Conservation (phyloP, 2,113 vertebrate genomes). For the Lagopus leucura region DNA sequence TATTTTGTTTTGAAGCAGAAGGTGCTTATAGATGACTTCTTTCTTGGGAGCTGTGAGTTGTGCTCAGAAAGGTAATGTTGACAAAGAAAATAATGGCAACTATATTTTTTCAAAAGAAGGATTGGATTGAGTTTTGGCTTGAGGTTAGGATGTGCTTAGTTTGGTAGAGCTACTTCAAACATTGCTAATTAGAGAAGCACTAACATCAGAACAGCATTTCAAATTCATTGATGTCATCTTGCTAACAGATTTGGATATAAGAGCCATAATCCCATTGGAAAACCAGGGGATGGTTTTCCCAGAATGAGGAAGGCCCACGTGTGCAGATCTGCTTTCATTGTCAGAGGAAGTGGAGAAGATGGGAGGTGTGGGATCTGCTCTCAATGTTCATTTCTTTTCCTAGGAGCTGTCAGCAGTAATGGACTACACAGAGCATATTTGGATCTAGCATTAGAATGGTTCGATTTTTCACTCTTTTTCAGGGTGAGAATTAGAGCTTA, state of each 20-base stretch:
- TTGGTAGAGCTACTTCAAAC: constrained; percentile 65
- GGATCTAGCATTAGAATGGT: background rate
- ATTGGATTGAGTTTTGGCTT: constrained; percentile 34
- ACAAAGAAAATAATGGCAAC: constrained; percentile 43
- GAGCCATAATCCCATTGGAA: constrained; percentile 11
- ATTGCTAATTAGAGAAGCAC: constrained; percentile 63
- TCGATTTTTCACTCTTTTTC: constrained; percentile 5
- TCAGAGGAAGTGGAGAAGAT: background rate
- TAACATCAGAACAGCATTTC: constrained; percentile 63
- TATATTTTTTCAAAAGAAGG: constrained; percentile 21
- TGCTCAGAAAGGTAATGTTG: background rate
- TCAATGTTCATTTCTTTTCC: background rate
- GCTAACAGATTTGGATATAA: constrained; percentile 60
- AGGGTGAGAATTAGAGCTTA: background rate
- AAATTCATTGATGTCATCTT: constrained; percentile 66
- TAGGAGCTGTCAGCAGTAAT: background rate
- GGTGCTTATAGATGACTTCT: background rate
- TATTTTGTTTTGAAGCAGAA: background rate
- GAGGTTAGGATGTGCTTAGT: constrained; percentile 57
- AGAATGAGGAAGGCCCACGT: background rate
- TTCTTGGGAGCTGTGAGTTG: background rate
- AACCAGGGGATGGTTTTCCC: constrained; percentile 16
- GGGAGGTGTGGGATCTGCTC: background rate
- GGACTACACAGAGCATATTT: background rate
- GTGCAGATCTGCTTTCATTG: background rate